These are phyloP conservation scores for Siderastrea radians DNA, from an alignment of 92 coral and sea anemone genomes.

Conservation along the genomic window DNA sequence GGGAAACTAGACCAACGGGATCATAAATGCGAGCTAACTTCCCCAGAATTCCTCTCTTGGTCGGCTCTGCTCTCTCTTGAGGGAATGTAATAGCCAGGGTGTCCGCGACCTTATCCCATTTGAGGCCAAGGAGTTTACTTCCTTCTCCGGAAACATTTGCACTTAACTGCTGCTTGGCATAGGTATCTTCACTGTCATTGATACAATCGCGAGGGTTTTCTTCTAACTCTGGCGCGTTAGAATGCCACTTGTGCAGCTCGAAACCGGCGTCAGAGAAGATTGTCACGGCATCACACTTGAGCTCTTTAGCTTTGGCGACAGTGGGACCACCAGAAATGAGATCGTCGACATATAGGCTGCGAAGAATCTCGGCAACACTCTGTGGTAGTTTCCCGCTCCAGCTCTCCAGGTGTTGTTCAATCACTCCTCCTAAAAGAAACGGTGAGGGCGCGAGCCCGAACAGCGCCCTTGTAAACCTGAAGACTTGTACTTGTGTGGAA, in stretches of 20 bases:
- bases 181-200: conserved; percentile 6
- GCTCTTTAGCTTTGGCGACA: neutral
- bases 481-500: conserved; percentile 30
- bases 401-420: conserved; percentile 37
- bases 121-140: conserved; percentile 44
- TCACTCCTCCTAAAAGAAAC: conserved; percentile 36
- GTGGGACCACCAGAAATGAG: neutral
- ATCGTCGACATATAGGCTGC: conserved; percentile 31
- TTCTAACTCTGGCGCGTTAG: conserved; percentile 11
- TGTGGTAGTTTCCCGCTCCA: conserved; percentile 16
- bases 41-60: conserved; percentile 37
- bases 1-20: conserved; percentile 44
- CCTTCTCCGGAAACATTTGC: conserved; percentile 8
- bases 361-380: conserved; percentile 10
- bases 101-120: conserved; percentile 34
- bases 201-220: neutral
- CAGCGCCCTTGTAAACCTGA: conserved; percentile 43
- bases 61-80: conserved; percentile 1
- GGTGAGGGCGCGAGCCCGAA: conserved; percentile 39
- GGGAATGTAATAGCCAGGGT: conserved; percentile 28
- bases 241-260: neutral
- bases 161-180: conserved; percentile 34
- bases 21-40: conserved; percentile 30
- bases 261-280: conserved; percentile 17
- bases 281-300: neutral